Evolutionary conservation across 2,888 invertebrate species (phyloP).

Genomic region (Cremastobaeus sp.): DNA sequence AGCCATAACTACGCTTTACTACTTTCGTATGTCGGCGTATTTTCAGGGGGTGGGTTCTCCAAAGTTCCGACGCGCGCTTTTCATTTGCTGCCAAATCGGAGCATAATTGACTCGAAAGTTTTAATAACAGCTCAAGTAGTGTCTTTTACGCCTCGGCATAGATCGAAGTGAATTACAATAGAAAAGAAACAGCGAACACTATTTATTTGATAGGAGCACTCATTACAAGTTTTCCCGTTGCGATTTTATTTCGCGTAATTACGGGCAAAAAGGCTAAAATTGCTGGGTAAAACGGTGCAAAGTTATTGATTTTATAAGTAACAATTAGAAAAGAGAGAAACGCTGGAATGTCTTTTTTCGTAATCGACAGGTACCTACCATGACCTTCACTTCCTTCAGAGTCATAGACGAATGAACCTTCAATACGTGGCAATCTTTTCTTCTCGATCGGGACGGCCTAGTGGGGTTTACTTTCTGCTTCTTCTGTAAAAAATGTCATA

Average conservation of each 20-base stretch:
- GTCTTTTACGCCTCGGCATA: conserved; percentile 30
- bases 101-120: conserved; percentile 52
- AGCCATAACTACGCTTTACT: conserved; percentile 77
- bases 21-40: conserved; percentile 68
- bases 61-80: conserved; percentile 37
- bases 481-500: conserved; percentile 48
- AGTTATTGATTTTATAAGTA: conserved; percentile 33
- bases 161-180: conserved; percentile 24
- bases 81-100: conserved; percentile 51
- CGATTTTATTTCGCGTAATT: conserved; percentile 27
- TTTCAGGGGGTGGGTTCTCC: conserved; percentile 59
- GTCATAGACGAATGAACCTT: conserved; percentile 75
- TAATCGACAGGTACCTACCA: conserved; percentile 66
- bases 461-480: conserved; percentile 50
- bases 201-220: conserved; percentile 4
- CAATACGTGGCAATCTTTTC: conserved; percentile 74
- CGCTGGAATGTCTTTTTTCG: conserved; percentile 14
- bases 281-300: conserved; percentile 15
- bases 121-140: conserved; percentile 49
- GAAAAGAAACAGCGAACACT: conserved; percentile 8
- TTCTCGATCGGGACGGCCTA: conserved; percentile 72
- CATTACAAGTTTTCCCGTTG: not conserved
- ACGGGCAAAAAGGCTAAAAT: conserved; percentile 8
- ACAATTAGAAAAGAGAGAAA: conserved; percentile 24
- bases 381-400: conserved; percentile 73